A percentile compares a stretch with the other conserved stretches of the same genome.
Conservation (phyloP, 2,113 vertebrate species). For the Hystrix brachyura region DNA sequence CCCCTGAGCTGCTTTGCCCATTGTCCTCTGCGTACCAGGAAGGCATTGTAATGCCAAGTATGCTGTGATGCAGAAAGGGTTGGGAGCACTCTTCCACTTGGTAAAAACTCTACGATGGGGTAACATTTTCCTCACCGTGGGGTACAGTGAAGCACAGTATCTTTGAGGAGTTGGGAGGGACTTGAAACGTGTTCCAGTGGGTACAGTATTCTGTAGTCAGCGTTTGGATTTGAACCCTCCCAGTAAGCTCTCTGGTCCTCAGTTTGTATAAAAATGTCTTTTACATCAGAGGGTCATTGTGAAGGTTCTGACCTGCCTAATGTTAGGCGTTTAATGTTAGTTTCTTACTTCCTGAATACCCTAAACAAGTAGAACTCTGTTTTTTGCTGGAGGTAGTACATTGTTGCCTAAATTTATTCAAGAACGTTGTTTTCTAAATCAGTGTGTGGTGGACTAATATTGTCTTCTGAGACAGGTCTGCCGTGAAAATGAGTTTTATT, state of each 20-base stretch:
- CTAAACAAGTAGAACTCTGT: neutral
- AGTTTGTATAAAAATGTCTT: neutral
- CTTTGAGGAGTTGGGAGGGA: neutral
- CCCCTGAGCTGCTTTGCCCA: neutral
- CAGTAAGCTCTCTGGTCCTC: neutral
- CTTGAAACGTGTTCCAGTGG: neutral
- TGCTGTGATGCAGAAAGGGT: neutral
- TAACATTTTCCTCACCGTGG: neutral
- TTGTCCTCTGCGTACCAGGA: neutral
- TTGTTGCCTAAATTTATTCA: neutral
- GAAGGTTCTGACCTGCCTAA: neutral
- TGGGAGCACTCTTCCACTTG: neutral
- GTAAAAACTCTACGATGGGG: neutral
- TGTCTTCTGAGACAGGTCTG: neutral
- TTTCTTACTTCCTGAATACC: neutral
- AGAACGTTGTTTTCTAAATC: constrained; percentile 29
- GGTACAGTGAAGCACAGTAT: neutral
- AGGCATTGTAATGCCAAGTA: neutral
- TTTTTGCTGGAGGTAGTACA: neutral
- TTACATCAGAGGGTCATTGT: neutral
- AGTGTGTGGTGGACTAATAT: neutral
- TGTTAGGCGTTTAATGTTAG: neutral
- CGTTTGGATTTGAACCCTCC: constrained; percentile 10
- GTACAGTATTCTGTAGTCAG: neutral
- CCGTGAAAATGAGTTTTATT: constrained; percentile 19